These are phyloP conservation scores for Aspidoscelis tigris DNA, from an alignment of 2,113 vertebrate genomes.

Conservation along the genomic window DNA sequence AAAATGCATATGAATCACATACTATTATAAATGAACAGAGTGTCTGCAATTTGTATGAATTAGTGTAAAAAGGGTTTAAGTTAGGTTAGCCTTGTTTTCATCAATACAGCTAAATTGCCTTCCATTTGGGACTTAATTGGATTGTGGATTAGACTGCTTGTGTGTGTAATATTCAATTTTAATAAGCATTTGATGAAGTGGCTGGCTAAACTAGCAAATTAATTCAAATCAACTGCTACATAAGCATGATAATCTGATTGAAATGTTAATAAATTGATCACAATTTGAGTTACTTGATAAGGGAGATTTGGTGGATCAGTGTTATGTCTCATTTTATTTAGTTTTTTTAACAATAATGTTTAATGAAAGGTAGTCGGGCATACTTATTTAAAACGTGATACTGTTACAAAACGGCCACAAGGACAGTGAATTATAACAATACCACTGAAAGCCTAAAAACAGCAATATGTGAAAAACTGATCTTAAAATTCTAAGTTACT, in stretches of 20 bases:
- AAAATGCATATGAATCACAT: neutral
- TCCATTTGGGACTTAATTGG: slow-evolving; percentile 18
- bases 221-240: slow-evolving; percentile 23
- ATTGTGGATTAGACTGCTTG: slow-evolving; percentile 9
- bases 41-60: neutral
- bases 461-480: neutral
- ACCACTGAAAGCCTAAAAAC: slow-evolving; percentile 19
- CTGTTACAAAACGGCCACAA: slow-evolving; percentile 14
- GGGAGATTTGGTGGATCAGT: slow-evolving; percentile 14
- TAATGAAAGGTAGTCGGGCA: slow-evolving; percentile 9
- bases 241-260: slow-evolving; percentile 35
- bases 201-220: slow-evolving; percentile 10
- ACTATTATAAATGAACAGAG: neutral
- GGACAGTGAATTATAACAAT: slow-evolving; percentile 20
- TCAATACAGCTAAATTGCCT: slow-evolving; percentile 11
- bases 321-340: slow-evolving; percentile 45
- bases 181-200: slow-evolving; percentile 27
- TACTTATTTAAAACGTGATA: slow-evolving; percentile 26
- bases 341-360: slow-evolving; percentile 28
- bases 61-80: slow-evolving; percentile 2
- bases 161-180: slow-evolving; percentile 30
- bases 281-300: neutral
- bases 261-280: slow-evolving; percentile 34
- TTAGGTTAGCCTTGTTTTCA: slow-evolving; percentile 14
- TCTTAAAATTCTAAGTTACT: slow-evolving; percentile 12